Percentiles rank a stretch among this genome's conserved stretches.
These are phyloP conservation scores for Lordiphosa clarofinis DNA, from an alignment of 1,140 invertebrate species.

Conservation along the genomic window DNA sequence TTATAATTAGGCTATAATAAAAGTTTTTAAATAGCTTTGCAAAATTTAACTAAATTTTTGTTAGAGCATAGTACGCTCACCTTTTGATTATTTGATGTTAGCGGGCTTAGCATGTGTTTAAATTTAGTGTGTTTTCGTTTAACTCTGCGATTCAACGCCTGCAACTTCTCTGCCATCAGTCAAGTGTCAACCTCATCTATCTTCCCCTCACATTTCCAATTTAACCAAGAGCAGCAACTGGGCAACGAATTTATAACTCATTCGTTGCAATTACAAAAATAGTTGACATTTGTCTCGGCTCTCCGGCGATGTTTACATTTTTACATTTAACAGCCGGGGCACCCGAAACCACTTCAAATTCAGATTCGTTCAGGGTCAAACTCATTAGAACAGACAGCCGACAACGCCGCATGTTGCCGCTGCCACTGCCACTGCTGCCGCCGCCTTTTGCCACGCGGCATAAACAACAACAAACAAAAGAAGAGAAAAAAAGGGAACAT, in stretches of 20 bases:
- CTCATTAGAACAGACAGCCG: constrained; percentile 43
- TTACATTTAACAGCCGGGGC: background rate
- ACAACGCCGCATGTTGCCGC: constrained; percentile 22
- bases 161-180: constrained; percentile 4
- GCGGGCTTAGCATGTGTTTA: no score
- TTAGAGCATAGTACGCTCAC: no score
- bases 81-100: no score
- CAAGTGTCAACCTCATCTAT: constrained; percentile 5
- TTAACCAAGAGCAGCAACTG: constrained; percentile 15
- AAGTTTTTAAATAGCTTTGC: no score
- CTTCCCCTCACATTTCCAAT: background rate
- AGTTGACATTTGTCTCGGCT: constrained; percentile 14
- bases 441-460: constrained; percentile 22
- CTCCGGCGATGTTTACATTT: constrained; percentile 29
- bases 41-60: no score
- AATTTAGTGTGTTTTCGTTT: no score
- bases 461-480: constrained; percentile 15
- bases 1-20: no score
- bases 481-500: background rate
- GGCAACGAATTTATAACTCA: constrained; percentile 25
- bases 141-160: no score
- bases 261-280: constrained; percentile 34
- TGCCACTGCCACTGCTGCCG: no score
- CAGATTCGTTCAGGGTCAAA: constrained; percentile 49
- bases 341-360: constrained; percentile 40